Evolutionary conservation across 1,140 invertebrate genomes (phyloP).

Genomic region (Drosophila busckii): DNA sequence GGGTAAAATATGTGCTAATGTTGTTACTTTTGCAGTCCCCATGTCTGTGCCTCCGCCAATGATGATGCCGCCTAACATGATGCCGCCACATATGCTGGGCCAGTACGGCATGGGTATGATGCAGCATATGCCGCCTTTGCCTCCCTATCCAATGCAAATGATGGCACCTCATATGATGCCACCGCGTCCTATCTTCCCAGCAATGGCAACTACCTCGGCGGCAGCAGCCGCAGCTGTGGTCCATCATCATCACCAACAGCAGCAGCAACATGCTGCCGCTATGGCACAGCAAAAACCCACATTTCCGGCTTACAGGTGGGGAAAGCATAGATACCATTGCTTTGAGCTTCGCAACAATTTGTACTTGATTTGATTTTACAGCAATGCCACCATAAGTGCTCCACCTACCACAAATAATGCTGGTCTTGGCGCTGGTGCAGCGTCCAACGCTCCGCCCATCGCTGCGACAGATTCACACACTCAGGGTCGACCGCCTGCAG

Average conservation of each 20-base stretch:
- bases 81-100: slow-evolving; percentile 82
- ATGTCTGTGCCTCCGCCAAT: slow-evolving; percentile 79
- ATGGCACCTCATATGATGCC: slow-evolving; percentile 85
- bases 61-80: slow-evolving; percentile 82
- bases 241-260: slow-evolving; percentile 47
- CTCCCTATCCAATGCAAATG: slow-evolving; percentile 81
- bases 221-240: slow-evolving; percentile 74
- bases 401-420: slow-evolving; percentile 81
- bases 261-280: slow-evolving; percentile 79
- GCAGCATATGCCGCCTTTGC: slow-evolving; percentile 81
- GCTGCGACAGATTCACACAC: slow-evolving; percentile 60
- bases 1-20: not conserved
- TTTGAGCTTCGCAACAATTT: not conserved
- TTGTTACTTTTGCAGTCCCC: slow-evolving; percentile 41
- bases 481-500: slow-evolving; percentile 51
- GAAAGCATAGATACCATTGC: not conserved
- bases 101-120: slow-evolving; percentile 81
- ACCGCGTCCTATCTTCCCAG: slow-evolving; percentile 88
- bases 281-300: slow-evolving; percentile 84
- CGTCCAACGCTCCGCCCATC: slow-evolving; percentile 60
- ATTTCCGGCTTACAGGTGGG: slow-evolving; percentile 88
- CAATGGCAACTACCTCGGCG: slow-evolving; percentile 83
- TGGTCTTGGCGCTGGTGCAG: slow-evolving; percentile 42
- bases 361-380: slow-evolving; percentile 47
- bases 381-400: slow-evolving; percentile 85